Base-by-base conservation (phyloP, 2,113 vertebrate genomes). In the Circaetus gallicus region DNA sequence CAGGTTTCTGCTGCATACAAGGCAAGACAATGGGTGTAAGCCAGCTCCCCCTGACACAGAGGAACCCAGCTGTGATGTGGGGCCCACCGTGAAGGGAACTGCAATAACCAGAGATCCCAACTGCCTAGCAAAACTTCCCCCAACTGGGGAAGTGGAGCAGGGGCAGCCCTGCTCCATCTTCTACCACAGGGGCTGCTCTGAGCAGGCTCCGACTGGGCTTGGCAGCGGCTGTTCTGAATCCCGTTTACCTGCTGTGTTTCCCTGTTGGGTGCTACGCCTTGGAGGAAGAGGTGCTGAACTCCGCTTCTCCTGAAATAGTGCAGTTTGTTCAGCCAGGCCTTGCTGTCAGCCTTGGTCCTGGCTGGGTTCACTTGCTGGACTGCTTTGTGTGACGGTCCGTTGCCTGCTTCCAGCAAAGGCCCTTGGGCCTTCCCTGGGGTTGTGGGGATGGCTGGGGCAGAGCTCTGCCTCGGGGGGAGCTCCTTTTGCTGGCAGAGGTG, bases 271-370 rank as follows among this genome's bases (percentile, higher is more conserved):
- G 93, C 74, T 36, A 95, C 4, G 1, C 73, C 97, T 90, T 97
- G 97, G 73, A 98, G 85, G 82, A 98, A 98, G 28, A 98, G 97
- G 50, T 98, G 98, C 55, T 97, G 98, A 43, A 98, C 96, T 4
- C 98, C 98, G 1, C 87, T 98, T 2, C 97, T 97, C 36, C 97
- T 90, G 86, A 98, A 98, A 89, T 95, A 97, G 49, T 85, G 95
- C 78, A 98, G 89, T 80, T 98, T 98, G 52, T 98, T 97, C 31
- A 98, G 90, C 90, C 97, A 97, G 14, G 92, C 91, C 59, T 95
- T 98, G 86, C 36, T 97, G 89, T 17, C 87, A 59, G n/a, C 4
- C 3, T 65, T 66, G 36, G 70, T 88, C 67, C 55, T 86, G 59
- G 25, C 47, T 74, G 82, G 59, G 8, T 32, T 55, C 18, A 9